These are phyloP conservation scores for Cephalopterus ornatus DNA, from an alignment of 2,113 vertebrate species.

Conservation along the genomic window DNA sequence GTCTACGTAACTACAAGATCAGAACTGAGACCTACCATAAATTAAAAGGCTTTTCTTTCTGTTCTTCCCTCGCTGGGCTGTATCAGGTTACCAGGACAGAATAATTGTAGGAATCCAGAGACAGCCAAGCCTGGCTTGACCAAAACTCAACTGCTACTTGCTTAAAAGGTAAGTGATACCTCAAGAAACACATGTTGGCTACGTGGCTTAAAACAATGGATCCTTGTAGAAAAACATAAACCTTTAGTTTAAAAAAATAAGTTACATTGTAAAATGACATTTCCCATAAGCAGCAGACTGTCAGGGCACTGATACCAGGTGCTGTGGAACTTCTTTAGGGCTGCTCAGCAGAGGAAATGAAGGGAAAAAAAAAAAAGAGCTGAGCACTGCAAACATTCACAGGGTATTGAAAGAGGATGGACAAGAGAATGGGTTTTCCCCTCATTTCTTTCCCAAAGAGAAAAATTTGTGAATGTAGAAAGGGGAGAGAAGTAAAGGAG, in stretches of 20 bases:
- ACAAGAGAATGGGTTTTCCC: background rate
- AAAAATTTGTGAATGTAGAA: background rate
- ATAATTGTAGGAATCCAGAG: background rate
- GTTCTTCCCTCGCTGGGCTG: background rate
- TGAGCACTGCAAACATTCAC: background rate
- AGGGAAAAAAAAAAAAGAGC: background rate
- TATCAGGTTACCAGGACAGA: slow-evolving; percentile 62
- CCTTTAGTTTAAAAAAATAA: background rate
- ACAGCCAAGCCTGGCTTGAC: background rate
- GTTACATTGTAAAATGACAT: slow-evolving; percentile 56
- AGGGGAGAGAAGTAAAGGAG: background rate
- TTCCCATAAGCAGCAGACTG: slow-evolving; percentile 41
- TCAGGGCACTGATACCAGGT: background rate
- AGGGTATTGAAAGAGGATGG: slow-evolving; percentile 11
- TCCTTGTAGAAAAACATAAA: slow-evolving; percentile 53
- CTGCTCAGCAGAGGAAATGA: background rate
- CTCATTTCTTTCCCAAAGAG: background rate
- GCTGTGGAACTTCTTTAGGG: background rate
- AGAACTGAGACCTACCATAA: slow-evolving; percentile 60
- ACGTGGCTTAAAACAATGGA: slow-evolving; percentile 28
- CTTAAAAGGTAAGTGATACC: slow-evolving; percentile 30
- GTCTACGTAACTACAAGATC: slow-evolving; percentile 48
- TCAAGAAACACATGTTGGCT: slow-evolving; percentile 30
- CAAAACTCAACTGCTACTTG: slow-evolving; percentile 1
- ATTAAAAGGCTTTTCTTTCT: slow-evolving; percentile 51